Percentiles rank a stretch among this genome's conserved stretches.
These are phyloP conservation scores for Dolichallabes microphthalmus DNA, from an alignment of 2,113 vertebrate species.

Conservation along the genomic window DNA sequence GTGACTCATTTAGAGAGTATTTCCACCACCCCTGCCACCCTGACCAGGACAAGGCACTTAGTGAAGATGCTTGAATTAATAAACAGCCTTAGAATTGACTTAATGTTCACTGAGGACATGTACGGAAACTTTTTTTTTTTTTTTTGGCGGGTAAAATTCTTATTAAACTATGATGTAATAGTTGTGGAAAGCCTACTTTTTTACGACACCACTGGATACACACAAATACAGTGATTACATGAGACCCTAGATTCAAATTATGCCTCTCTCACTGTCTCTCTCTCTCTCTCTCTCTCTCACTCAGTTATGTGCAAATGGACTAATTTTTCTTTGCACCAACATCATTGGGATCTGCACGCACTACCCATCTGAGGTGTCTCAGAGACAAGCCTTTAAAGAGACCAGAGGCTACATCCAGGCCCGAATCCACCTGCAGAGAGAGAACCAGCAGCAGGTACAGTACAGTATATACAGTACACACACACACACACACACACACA, in stretches of 20 bases:
- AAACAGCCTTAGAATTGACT: background rate
- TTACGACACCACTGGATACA: background rate
- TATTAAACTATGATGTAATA: background rate
- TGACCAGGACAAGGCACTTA: no score
- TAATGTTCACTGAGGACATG: background rate
- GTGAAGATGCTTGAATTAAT: background rate
- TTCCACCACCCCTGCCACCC: background rate
- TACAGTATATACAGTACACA: background rate
- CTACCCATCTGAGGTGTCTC: constrained; percentile 94
- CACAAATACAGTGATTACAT: background rate
- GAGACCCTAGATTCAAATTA: background rate
- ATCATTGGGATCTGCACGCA: constrained; percentile 95
- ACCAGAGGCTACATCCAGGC: constrained; percentile 95
- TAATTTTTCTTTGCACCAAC: constrained; percentile 94
- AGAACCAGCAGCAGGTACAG: constrained; percentile 93
- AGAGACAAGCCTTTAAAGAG: constrained; percentile 96
- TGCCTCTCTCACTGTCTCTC: background rate
- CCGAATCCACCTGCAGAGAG: constrained; percentile 88
- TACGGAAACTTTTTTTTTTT: background rate
- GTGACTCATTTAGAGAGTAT: no score
- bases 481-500: constrained; percentile 24
- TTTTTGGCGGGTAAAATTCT: background rate
- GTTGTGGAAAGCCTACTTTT: background rate
- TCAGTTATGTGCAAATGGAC: constrained; percentile 88
- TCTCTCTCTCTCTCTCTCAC: background rate